phyloP scores from a whole-genome alignment of 2,797 vertebrate genomes.

The Hippoglossus hippoglossus region DNA sequence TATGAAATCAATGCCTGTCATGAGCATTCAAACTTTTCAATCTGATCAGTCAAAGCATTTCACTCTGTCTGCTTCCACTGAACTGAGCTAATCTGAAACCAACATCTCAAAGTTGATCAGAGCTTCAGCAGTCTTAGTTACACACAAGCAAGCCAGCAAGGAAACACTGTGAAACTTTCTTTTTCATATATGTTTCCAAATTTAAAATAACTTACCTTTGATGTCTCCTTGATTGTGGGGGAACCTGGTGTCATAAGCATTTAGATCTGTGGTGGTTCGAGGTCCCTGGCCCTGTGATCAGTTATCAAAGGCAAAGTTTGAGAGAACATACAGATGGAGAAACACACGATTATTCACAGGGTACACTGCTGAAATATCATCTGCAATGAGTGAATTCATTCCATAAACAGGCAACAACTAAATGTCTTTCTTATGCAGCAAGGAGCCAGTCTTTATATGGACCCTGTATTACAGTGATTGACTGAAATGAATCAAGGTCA shows the following conservation, averaged over 20 bases:
- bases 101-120: no score
- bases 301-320: slow-evolving; percentile 14
- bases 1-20: no score
- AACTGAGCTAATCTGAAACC: no score
- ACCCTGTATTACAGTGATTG: slow-evolving; percentile 33
- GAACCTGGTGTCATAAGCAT: slow-evolving; percentile 67
- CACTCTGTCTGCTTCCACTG: no score
- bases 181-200: no score
- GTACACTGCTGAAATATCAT: slow-evolving; percentile 7
- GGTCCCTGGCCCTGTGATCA: not conserved
- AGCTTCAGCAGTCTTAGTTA: no score
- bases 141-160: no score
- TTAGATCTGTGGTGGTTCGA: slow-evolving; percentile 22
- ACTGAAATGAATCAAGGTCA: not conserved
- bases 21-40: no score
- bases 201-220: slow-evolving; percentile 52
- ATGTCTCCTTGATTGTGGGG: not conserved
- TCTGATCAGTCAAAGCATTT: no score
- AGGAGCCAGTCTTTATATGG: not conserved
- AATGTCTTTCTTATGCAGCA: not conserved
- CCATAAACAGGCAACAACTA: not conserved
- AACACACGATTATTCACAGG: slow-evolving; percentile 7
- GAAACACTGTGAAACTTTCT: no score
- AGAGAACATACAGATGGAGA: not conserved
- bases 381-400: slow-evolving; percentile 1